phyloP scores from a whole-genome alignment of 2,888 invertebrate genomes.

The Athalia cordata region DNA sequence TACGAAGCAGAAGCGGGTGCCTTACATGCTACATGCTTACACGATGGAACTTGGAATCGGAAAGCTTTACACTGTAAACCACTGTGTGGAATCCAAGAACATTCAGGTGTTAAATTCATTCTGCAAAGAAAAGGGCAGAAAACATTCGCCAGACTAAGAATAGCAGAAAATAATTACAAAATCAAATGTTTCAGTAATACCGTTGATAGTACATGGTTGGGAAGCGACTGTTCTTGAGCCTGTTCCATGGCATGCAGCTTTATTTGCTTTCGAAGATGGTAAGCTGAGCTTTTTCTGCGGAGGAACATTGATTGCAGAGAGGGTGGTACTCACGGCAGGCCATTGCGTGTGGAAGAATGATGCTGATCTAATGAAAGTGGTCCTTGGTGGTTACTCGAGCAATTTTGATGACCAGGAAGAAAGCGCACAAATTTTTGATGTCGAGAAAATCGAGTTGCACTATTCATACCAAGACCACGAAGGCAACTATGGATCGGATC shows the following conservation, averaged over 20 bases:
- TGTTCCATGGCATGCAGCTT: constrained; percentile 77
- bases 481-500: constrained; percentile 77
- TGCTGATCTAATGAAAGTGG: constrained; percentile 65
- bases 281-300: constrained; percentile 76
- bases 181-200: constrained; percentile 48
- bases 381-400: constrained; percentile 68
- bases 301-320: constrained; percentile 75
- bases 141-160: neutral
- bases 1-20: constrained; percentile 64
- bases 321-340: constrained; percentile 73
- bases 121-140: neutral
- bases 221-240: constrained; percentile 66
- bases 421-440: constrained; percentile 66
- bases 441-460: constrained; percentile 73
- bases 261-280: constrained; percentile 72
- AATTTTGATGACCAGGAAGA: constrained; percentile 62
- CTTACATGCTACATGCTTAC: constrained; percentile 65
- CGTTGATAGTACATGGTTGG: constrained; percentile 72
- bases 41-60: constrained; percentile 72
- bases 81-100: constrained; percentile 60
- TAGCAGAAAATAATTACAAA: neutral
- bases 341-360: constrained; percentile 72
- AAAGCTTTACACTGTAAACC: constrained; percentile 69
- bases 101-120: constrained; percentile 51
- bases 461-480: constrained; percentile 73